Evolutionary conservation across 2,888 invertebrate genomes (phyloP), one percentile per base, ranked within the genome.

Genomic region (Microplitis deprimator): DNA sequence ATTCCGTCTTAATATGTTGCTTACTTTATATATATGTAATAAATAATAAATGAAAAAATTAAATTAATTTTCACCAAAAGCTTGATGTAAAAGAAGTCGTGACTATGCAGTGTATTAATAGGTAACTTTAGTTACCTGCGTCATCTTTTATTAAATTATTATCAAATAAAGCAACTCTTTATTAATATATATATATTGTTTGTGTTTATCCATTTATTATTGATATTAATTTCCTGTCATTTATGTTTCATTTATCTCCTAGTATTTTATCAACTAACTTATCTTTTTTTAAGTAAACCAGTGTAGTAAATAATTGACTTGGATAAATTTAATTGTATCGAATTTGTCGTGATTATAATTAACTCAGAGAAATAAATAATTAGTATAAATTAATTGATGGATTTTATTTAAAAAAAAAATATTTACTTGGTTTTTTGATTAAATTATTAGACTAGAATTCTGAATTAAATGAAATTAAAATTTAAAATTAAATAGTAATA

Each of bases 111-210:
- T 85, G 85, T 85, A 85, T 82, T 80, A 81, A 83, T 3, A 82
- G 84, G 82, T 75, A 68, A 29, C 68, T 83, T 84, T 84, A 84
- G 74, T 81, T 73, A 73, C 68, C 72, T 82, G 81, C 82, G 81
- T 82, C 83, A 84, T 84, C 83, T 85, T 84, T 86, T 82, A 87
- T 86, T 86, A 87, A 87, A 87, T 86, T 86, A 87, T 87, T 87
- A 85, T 83, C 82, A 84, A 86, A 86, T 82, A 82, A 79, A 85
- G 70, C 70, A 59, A 76, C 38, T 75, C 70, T 79, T 80, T 75
- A 77, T 79, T 78, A 41, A 72, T 76, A 67, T 38, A n/a, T 38
- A n/a, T 29, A 29, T 29, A 29, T 29, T 68, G 40, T 40, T 16
- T 68, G 16, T 50, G 7, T 68, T 10, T 40, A 41, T 68, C 68